Evolutionary conservation across 2,888 invertebrate species (phyloP).

Genomic region (Choristoneura rosaceana): DNA sequence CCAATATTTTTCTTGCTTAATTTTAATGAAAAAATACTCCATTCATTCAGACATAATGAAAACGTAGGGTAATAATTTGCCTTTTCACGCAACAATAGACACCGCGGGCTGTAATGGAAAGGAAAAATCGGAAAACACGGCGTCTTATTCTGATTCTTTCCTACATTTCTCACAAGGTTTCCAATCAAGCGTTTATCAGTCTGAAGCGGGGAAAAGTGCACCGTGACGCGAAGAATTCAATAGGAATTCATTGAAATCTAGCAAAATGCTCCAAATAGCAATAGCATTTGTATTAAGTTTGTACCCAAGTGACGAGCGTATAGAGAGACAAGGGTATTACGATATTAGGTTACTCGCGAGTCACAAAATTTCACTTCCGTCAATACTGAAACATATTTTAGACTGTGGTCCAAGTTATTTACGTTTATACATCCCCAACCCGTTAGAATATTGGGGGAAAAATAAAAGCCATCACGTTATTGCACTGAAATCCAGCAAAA

Average conservation of each 20-base stretch:
- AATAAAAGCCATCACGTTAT: no score
- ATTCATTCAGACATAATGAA: conserved; percentile 33
- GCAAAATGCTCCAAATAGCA: conserved; percentile 46
- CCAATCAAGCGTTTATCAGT: conserved; percentile 12
- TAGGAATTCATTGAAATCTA: conserved; percentile 48
- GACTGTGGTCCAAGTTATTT: no score
- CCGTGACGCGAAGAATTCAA: conserved; percentile 21
- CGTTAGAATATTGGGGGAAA: no score
- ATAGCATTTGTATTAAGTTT: conserved; percentile 29
- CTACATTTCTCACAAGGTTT: not conserved
- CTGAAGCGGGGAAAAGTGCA: conserved; percentile 20
- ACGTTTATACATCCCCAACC: no score
- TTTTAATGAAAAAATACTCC: conserved; percentile 34
- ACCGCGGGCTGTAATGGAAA: conserved; percentile 7
- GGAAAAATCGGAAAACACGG: conserved; percentile 10
- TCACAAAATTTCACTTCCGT: no score
- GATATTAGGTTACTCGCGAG: no score
- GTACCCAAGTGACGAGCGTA: not conserved
- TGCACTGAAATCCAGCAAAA: no score
- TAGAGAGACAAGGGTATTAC: no score
- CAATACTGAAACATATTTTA: no score
- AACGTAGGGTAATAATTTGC: conserved; percentile 34
- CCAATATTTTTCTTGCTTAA: conserved; percentile 17
- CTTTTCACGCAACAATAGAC: conserved; percentile 32
- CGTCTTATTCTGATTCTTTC: conserved; percentile 14